Percentiles rank a stretch among this genome's conserved stretches.
Evolutionary conservation across 1,140 invertebrate species (phyloP).

Genomic region (Phymorhynchus buccinoides): DNA sequence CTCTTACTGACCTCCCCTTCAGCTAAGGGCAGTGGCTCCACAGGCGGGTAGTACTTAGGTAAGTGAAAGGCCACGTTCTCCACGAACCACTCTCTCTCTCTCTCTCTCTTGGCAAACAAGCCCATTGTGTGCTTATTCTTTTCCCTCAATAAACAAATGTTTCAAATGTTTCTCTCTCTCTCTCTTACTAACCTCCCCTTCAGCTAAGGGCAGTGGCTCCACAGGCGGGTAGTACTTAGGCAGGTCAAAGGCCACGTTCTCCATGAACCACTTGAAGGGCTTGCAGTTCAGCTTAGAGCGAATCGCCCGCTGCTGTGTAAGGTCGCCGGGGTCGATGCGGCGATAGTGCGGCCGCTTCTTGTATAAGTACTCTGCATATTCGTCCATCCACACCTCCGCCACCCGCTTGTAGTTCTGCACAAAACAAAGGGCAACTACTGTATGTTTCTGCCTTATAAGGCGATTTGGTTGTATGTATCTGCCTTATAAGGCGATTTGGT

Average conservation of each 20-base stretch:
- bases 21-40: no score
- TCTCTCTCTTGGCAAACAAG: no score
- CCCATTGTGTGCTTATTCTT: no score
- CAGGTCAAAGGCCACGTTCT: conserved; percentile 93
- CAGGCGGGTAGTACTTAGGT: no score
- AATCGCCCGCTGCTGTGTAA: conserved; percentile 85
- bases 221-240: conserved; percentile 91
- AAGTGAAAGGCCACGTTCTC: no score
- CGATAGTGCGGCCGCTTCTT: conserved; percentile 84
- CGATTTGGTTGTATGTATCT: no score
- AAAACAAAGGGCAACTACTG: conserved; percentile 35
- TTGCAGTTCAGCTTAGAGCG: conserved; percentile 88
- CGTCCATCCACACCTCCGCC: conserved; percentile 83
- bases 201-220: conserved; percentile 90
- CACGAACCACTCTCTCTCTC: no score
- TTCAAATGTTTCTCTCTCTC: no score
- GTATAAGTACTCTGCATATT: conserved; percentile 93
- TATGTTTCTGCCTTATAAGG: no score
- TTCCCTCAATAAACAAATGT: no score
- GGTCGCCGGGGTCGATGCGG: conserved; percentile 80
- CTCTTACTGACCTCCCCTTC: no score
- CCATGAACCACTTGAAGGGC: conserved; percentile 96
- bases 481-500: no score
- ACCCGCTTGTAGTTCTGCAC: conserved; percentile 78
- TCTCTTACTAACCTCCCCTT: conserved; percentile 80